Conservation (phyloP, 2,797 vertebrate genomes). For the Hippoglossus hippoglossus region DNA sequence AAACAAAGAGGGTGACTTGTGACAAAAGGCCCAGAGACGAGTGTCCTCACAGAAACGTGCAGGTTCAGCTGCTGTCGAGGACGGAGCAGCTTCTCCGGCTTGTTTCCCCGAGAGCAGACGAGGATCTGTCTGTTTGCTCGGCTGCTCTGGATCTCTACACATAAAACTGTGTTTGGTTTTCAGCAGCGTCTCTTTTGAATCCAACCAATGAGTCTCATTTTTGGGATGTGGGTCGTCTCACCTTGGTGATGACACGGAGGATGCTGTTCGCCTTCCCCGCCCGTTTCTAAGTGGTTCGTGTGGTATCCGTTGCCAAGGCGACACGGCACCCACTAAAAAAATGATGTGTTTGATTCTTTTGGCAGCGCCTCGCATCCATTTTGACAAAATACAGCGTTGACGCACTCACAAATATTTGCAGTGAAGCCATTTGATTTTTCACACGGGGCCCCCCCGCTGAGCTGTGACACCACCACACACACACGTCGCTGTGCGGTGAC, state of each 20-base stretch:
- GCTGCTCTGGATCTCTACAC: not conserved
- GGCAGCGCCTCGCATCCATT: conserved; percentile 33
- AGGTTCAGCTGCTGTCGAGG: not conserved
- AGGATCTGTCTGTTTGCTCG: conserved; percentile 11
- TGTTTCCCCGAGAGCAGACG: too few relatives aligned
- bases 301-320: conserved; percentile 47
- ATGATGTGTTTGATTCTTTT: conserved; percentile 48
- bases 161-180: conserved; percentile 2
- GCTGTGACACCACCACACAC: conserved; percentile 13
- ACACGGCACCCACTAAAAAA: conserved; percentile 43
- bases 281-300: conserved; percentile 56
- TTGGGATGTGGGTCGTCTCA: conserved; percentile 20
- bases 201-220: conserved; percentile 4
- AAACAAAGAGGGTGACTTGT: too few relatives aligned
- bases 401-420: conserved; percentile 32
- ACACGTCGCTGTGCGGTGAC: conserved; percentile 31
- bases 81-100: too few relatives aligned
- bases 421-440: conserved; percentile 4
- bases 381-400: conserved; percentile 44
- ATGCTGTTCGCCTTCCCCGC: conserved; percentile 33
- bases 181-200: not conserved
- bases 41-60: too few relatives aligned
- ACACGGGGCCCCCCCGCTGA: conserved; percentile 4
- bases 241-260: conserved; percentile 57
- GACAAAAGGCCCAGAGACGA: too few relatives aligned